These are phyloP conservation scores for Acropternis orthonyx DNA, from an alignment of 2,797 vertebrate species.

Conservation along the genomic window DNA sequence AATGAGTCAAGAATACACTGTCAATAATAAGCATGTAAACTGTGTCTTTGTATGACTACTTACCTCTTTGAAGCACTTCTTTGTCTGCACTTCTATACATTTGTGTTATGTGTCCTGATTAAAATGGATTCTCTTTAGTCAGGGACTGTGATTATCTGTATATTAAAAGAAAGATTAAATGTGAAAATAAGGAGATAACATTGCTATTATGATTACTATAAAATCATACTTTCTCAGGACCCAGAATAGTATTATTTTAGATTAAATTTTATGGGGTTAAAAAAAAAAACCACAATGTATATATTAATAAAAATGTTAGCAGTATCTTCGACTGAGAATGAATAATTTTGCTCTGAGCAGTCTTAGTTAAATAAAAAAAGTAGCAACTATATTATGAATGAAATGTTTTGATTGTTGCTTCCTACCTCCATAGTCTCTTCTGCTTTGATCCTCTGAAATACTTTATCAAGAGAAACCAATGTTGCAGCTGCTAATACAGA, in stretches of 20 bases:
- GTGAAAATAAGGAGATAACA: background rate
- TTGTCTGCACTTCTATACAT: fast-evolving
- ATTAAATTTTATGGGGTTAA: background rate
- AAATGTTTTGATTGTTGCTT: background rate
- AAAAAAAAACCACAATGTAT: background rate
- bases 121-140: background rate
- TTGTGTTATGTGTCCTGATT: background rate
- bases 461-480: background rate
- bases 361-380: background rate
- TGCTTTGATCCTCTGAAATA: background rate
- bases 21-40: background rate
- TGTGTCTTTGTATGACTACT: background rate
- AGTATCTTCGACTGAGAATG: background rate
- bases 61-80: background rate
- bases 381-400: background rate
- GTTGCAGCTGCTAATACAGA: background rate
- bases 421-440: background rate
- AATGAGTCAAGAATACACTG: background rate
- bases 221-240: background rate
- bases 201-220: background rate
- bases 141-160: background rate
- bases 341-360: background rate
- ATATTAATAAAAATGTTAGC: background rate
- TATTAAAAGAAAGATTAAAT: background rate
- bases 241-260: background rate